Evolutionary conservation across 2,113 vertebrate genomes (phyloP).

Genomic region (Eublepharis macularius): DNA sequence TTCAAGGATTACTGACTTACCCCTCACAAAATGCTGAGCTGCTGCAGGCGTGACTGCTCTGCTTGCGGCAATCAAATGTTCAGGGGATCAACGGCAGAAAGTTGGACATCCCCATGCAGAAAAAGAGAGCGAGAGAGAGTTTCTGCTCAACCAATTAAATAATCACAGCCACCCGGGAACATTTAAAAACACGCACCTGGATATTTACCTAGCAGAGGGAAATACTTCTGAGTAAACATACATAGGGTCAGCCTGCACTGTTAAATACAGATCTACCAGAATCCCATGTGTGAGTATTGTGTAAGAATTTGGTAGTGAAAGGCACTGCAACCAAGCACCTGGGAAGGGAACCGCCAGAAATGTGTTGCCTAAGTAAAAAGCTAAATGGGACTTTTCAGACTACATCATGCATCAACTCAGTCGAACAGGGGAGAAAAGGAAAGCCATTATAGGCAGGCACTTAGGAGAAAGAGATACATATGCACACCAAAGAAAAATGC

Average conservation of each 20-base stretch:
- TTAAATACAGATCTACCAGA: neutral
- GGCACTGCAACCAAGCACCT: neutral
- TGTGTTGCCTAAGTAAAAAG: conserved; percentile 26
- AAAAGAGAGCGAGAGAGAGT: neutral
- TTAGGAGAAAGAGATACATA: conserved; percentile 82
- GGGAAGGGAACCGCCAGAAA: conserved; percentile 12
- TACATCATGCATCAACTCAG: conserved; percentile 70
- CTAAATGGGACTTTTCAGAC: conserved; percentile 53
- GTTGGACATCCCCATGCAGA: neutral
- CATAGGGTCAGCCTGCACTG: neutral
- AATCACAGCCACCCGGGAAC: neutral
- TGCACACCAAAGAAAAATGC: conserved; percentile 77
- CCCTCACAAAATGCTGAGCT: neutral
- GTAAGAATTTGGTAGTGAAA: conserved; percentile 12
- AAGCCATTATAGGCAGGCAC: conserved; percentile 77
- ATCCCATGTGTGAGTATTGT: neutral
- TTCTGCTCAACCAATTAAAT: neutral
- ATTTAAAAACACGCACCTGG: neutral
- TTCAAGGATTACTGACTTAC: no score
- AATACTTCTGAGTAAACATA: neutral
- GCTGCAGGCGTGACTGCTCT: neutral
- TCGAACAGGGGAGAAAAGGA: conserved; percentile 64
- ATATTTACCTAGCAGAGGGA: neutral
- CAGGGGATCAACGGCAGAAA: neutral
- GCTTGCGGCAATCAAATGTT: neutral